Conservation (phyloP, 2,888 invertebrate species). For the Tenthredo amoena region DNA sequence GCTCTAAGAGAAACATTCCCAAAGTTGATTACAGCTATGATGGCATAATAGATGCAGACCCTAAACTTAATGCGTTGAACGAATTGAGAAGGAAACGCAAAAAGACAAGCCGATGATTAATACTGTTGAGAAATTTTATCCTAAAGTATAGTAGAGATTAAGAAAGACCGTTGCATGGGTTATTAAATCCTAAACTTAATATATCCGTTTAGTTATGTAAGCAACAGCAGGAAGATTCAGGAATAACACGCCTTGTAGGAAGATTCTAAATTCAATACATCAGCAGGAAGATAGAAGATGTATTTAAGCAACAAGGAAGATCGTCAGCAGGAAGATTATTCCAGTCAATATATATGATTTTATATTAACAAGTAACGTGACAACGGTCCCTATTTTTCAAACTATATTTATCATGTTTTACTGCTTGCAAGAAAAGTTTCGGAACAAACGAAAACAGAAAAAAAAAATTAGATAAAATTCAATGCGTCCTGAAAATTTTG, state of each 20-base stretch:
- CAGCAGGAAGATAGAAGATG: conserved; percentile 5
- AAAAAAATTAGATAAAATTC: neutral
- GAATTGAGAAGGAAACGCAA: conserved; percentile 70
- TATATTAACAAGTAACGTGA: neutral
- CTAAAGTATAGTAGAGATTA: neutral
- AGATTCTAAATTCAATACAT: conserved; percentile 15
- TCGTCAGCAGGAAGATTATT: conserved; percentile 31
- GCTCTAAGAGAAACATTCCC: conserved; percentile 72
- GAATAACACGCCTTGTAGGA: neutral
- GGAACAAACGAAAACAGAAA: neutral
- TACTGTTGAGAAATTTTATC: conserved; percentile 11
- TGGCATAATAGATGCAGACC: conserved; percentile 67
- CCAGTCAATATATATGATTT: conserved; percentile 13
- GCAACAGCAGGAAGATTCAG: conserved; percentile 25
- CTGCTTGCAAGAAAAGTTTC: neutral
- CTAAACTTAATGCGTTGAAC: conserved; percentile 72
- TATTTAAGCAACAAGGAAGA: neutral
- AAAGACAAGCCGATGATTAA: conserved; percentile 72
- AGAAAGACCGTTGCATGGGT: conserved; percentile 36
- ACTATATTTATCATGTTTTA: conserved; percentile 22
- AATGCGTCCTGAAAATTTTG: conserved; percentile 34
- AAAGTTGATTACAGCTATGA: conserved; percentile 73
- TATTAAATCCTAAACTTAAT: conserved; percentile 13
- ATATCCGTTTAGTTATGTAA: conserved; percentile 7
- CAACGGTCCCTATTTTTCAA: neutral